A percentile compares a stretch with the other conserved stretches of the same genome.
phyloP scores from a whole-genome alignment of 1,140 invertebrate species.

The Melipona quadrifasciata region DNA sequence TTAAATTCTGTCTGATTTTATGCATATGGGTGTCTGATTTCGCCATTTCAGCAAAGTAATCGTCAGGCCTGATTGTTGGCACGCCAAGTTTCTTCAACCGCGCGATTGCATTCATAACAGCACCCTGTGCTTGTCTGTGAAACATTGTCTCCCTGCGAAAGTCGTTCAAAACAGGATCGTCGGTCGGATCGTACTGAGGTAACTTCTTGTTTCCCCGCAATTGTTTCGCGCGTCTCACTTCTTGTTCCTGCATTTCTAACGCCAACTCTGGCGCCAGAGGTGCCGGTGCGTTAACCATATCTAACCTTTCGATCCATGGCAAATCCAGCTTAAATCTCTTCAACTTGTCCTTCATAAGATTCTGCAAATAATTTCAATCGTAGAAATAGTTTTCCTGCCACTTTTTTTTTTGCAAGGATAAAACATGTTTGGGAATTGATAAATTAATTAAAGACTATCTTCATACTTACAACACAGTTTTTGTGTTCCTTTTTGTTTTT shows the following conservation, averaged over 20 bases:
- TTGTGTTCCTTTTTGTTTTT: constrained; percentile 83
- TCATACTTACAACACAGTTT: constrained; percentile 86
- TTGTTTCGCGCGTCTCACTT: constrained; percentile 86
- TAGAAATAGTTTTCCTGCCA: not conserved
- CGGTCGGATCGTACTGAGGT: constrained; percentile 84
- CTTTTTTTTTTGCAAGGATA: not conserved
- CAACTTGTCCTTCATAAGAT: constrained; percentile 86
- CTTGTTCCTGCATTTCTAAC: constrained; percentile 88
- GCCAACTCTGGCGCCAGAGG: constrained; percentile 91
- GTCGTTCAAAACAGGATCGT: constrained; percentile 94
- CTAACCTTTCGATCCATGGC: constrained; percentile 93
- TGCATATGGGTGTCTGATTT: constrained; percentile 99
- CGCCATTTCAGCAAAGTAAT: constrained; percentile 99
- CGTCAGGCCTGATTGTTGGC: constrained; percentile 92
- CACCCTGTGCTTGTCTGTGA: constrained; percentile 95
- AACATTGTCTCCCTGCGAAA: constrained; percentile 96
- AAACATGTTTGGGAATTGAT: not conserved
- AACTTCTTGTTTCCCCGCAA: constrained; percentile 87
- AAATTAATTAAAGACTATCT: constrained; percentile 4
- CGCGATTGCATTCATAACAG: constrained; percentile 90
- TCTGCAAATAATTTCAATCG: constrained; percentile 57
- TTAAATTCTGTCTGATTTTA: constrained; percentile 92
- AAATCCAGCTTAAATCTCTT: constrained; percentile 87
- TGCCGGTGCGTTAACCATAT: constrained; percentile 88
- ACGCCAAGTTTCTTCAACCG: constrained; percentile 89